Base-by-base conservation (phyloP, 2,888 invertebrate species). In the Nudaria mundana region DNA sequence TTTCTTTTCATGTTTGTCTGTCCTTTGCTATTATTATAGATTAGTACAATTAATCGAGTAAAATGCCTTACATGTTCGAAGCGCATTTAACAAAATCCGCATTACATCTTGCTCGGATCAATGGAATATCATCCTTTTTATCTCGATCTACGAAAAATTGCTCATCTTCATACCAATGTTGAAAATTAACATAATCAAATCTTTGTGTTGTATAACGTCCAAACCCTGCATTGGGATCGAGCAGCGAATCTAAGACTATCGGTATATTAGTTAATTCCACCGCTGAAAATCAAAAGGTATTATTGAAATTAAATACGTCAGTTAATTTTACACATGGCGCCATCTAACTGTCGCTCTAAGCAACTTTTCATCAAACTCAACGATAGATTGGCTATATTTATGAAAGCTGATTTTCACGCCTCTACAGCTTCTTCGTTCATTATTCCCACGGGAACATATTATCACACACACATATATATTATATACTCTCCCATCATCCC, bases 51-150 rank as follows among this genome's bases (percentile, higher is more conserved):
- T n/a, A n/a, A n/a, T n/a, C n/a, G n/a, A n/a, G n/a, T n/a, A n/a
- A n/a, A n/a, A n/a, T n/a, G n/a, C n/a, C 36, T 29, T 24, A 37
- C 36, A 37, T 6, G 23, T 37, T 37, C 3, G 30, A 14, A 14
- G 30, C 6, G 15, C 36, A 37, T 30, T 23, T 37, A 0, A 37
- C 36, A 23, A 29, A 30, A 8, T 37, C 29, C 5, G 20, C 36
- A 15, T 23, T 16, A 16, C 36, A 37, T 15, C 23, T 37, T 12
- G 8, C 8, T 3, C 14, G 11, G 5, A 30, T 3, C 7, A 36
- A 11, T 8, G 30, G 22, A 5, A 11, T 11, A 5, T 28, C 14
- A 0, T 8, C 1, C n/a, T n/a, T n/a, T 0, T 11, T 6, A 22
- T 23, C 1, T 15, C 8, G 4, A 2, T 14, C 3, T 1, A 5